Evolutionary conservation across 2,113 vertebrate species (phyloP), one percentile per base, ranked within the genome.

Genomic region (Deroptyus accipitrinus): DNA sequence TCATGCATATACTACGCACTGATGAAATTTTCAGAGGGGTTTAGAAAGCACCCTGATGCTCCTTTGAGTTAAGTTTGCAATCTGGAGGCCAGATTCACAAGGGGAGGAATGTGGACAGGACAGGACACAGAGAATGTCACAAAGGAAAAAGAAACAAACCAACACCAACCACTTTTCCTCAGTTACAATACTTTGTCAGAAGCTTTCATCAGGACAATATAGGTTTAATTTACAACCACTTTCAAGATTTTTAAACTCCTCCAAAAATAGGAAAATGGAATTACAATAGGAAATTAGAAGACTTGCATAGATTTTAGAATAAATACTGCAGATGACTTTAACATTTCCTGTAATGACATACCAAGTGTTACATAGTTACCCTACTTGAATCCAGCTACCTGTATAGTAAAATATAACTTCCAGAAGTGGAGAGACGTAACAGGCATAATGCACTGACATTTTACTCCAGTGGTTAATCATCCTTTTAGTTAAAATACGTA

Each of bases 121-220:
- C n/a, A 22, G 13, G 12, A 61, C 4, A 46, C 0, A 4, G 3
- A 11, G 13, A 16, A 44, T 9, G 28, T 2, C 11, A 41, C 8
- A 44, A 57, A 55, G 35, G 17, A 54, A 75, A 57, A 46, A 28
- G 17, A 54, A 81, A 15, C 8, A 44, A 49, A 49, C 25, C 39
- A 14, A 19, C 0, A 0, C 3, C 2, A 4, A 48, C 77, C 35
- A 54, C 3, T 19, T 86, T 54, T 66, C 25, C 14, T 81, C 27
- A 57, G 23, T 18, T 81, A n/a, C 11, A 19, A 7, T 46, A 55
- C 3, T 24, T 64, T 4, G 4, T 48, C 35, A 64, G 27, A 24
- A 66, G 7, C 7, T 57, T 82, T 79, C 27, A 61, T 22, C 14
- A 27, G 13, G 48, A 80, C 73, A 88, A 66, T 30, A 68, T 9